Percentiles rank a stretch among this genome's conserved stretches.
Evolutionary conservation across 2,888 invertebrate species (phyloP).

Genomic region (Brenthis hecate): DNA sequence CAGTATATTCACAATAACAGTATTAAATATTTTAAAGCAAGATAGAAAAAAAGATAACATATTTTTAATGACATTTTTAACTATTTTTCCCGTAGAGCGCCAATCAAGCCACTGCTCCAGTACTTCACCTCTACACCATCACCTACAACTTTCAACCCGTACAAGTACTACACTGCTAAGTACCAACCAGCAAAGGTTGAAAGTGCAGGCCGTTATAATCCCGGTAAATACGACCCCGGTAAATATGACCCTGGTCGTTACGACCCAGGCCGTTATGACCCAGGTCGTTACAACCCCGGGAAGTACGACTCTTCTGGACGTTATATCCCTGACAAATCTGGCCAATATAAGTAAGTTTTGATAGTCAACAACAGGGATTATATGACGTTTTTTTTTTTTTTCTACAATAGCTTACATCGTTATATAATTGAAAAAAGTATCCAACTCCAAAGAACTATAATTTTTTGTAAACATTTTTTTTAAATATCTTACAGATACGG

Average conservation of each 20-base stretch:
- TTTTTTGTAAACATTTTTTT: too few species aligned
- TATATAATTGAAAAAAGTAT: too few species aligned
- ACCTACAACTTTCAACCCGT: slow-evolving; percentile 41
- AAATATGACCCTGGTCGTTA: slow-evolving; percentile 33
- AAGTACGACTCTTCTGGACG: too few species aligned
- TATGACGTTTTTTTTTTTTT: too few species aligned
- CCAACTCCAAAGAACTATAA: too few species aligned
- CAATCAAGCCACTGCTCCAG: slow-evolving; percentile 31
- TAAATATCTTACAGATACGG: too few species aligned
- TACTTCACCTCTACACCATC: slow-evolving; percentile 30
- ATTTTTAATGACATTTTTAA: background rate
- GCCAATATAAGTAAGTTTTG: slow-evolving; percentile 44
- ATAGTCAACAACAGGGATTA: background rate
- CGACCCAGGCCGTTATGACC: slow-evolving; percentile 39
- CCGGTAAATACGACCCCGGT: slow-evolving; percentile 34
- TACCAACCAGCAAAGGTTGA: slow-evolving; percentile 15
- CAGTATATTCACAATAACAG: too few species aligned
- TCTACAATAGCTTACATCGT: too few species aligned
- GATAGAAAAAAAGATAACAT: too few species aligned
- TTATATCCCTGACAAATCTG: slow-evolving; percentile 43
- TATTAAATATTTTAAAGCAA: too few species aligned
- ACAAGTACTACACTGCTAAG: slow-evolving; percentile 43
- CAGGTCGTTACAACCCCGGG: slow-evolving; percentile 42
- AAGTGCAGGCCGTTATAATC: slow-evolving; percentile 31
- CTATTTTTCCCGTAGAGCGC: background rate